Evolutionary conservation across 2,113 vertebrate species (phyloP).

Genomic region (Dicrurus megarhynchus): DNA sequence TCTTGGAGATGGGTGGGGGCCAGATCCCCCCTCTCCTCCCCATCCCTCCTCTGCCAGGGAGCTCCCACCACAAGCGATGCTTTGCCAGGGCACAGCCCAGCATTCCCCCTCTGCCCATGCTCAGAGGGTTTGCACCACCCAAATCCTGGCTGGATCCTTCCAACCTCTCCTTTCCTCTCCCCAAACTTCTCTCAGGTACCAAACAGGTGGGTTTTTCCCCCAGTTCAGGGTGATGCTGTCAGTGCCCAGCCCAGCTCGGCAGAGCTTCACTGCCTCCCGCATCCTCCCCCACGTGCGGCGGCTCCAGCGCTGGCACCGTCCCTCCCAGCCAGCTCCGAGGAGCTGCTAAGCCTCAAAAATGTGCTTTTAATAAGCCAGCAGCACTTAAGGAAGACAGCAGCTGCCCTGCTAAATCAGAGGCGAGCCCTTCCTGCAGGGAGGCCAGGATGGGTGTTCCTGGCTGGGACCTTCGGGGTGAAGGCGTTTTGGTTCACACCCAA

Average conservation of each 20-base stretch:
- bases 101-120: rapidly evolving
- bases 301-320: background rate
- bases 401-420: background rate
- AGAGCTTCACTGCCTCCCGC: rapidly evolving
- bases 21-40: background rate
- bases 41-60: background rate
- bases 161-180: background rate
- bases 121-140: background rate
- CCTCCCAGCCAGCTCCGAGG: background rate
- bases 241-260: rapidly evolving
- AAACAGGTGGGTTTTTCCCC: rapidly evolving
- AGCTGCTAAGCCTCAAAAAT: slow-evolving; percentile 61
- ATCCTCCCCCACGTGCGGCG: rapidly evolving
- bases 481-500: background rate
- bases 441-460: rapidly evolving
- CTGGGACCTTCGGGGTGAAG: rapidly evolving
- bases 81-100: background rate
- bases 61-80: rapidly evolving
- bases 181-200: background rate
- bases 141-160: background rate
- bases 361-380: slow-evolving; percentile 23
- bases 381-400: background rate
- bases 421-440: background rate
- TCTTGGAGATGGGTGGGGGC: background rate
- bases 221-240: background rate